These are phyloP conservation scores for Gallinago paraguaiae DNA, from an alignment of 2,113 vertebrate species.

Conservation along the genomic window DNA sequence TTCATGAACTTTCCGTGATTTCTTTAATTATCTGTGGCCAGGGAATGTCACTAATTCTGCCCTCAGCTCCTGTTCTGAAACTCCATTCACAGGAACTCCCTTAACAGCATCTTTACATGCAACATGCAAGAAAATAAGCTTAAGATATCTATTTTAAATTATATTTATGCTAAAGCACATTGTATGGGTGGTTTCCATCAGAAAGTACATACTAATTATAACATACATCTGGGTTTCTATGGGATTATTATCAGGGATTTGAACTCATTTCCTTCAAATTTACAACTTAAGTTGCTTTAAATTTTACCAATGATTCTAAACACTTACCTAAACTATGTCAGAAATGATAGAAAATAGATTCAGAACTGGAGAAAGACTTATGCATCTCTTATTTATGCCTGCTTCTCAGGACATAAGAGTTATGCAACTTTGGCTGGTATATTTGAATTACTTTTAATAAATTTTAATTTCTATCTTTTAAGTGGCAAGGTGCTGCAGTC, in stretches of 20 bases:
- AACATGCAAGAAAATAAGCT: not conserved
- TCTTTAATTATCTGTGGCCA: not conserved
- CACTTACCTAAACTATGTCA: not conserved
- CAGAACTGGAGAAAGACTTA: not conserved
- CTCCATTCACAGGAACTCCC: not conserved
- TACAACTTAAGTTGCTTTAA: not conserved
- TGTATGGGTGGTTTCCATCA: not conserved
- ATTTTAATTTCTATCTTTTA: not conserved
- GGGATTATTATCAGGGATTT: not conserved
- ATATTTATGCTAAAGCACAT: not conserved
- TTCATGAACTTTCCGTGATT: not conserved
- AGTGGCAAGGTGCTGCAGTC: not conserved
- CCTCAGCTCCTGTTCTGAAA: not conserved
- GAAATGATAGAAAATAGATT: not conserved
- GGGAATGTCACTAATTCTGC: not conserved
- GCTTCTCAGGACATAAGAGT: not conserved
- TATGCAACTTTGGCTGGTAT: not conserved
- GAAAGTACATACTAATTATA: not conserved
- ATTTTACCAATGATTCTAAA: not conserved
- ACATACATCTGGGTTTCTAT: not conserved
- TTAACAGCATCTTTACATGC: not conserved
- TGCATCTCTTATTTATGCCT: not conserved
- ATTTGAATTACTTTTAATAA: not conserved
- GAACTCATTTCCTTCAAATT: not conserved
- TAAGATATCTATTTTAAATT: not conserved